Percentiles rank a stretch among this genome's conserved stretches.
phyloP scores from a whole-genome alignment of 1,140 invertebrate genomes.

The Dryas iulia region DNA sequence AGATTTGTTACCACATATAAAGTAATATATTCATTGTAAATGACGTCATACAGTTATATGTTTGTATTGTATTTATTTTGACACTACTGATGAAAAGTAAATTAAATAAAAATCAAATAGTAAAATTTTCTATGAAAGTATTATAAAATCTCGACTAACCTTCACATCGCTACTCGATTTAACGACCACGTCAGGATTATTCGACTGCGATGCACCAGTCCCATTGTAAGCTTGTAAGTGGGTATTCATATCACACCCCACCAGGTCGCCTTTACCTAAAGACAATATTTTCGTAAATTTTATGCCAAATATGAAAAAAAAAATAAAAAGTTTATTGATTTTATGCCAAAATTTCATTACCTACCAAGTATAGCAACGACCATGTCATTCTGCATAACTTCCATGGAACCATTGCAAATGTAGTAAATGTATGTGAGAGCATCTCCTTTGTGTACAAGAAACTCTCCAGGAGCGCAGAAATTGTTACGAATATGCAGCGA shows the following conservation, averaged over 20 bases:
- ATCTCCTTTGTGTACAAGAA: conserved; percentile 97
- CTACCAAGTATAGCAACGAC: conserved; percentile 98
- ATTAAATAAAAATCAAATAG: not conserved
- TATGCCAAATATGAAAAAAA: not conserved
- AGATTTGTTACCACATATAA: too few relatives aligned
- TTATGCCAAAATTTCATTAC: not conserved
- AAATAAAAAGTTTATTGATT: not conserved
- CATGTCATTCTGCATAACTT: conserved; percentile 98
- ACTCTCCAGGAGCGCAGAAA: conserved; percentile 98
- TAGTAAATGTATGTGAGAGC: conserved; percentile 98
- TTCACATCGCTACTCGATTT: conserved; percentile 97
- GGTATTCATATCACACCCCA: conserved; percentile 95
- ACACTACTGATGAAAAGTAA: not conserved
- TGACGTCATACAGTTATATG: too few relatives aligned
- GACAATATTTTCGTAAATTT: not conserved
- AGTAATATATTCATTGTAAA: too few relatives aligned
- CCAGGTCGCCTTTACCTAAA: conserved; percentile 96
- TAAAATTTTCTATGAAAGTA: not conserved
- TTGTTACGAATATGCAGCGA: conserved; percentile 94
- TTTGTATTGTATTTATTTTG: not conserved
- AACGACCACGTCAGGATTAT: conserved; percentile 87
- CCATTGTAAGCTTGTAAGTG: conserved; percentile 83
- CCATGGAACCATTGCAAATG: conserved; percentile 98
- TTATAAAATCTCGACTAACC: conserved; percentile 52
- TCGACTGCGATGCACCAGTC: conserved; percentile 79